A percentile compares a stretch with the other conserved stretches of the same genome.
phyloP scores from a whole-genome alignment of 1,140 invertebrate genomes.

The Lepidostoma basale region DNA sequence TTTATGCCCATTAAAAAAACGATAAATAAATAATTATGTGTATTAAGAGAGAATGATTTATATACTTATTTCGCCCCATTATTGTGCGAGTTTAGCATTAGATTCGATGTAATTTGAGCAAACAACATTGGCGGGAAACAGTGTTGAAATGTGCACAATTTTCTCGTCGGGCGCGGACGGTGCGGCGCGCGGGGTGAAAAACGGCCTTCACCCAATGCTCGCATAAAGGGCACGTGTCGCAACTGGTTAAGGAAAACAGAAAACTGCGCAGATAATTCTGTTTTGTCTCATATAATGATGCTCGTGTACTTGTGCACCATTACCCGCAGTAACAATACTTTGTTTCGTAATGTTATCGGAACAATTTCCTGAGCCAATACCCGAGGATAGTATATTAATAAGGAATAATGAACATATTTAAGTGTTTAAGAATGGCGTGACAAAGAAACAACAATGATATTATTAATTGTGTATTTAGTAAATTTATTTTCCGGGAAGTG shows the following conservation, averaged over 20 bases:
- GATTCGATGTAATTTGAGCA: too few species aligned
- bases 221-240: neutral
- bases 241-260: neutral
- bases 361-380: neutral
- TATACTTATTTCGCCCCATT: too few species aligned
- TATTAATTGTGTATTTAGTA: too few species aligned
- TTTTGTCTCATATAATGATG: neutral
- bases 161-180: neutral
- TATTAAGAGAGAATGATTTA: too few species aligned
- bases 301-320: too few species aligned
- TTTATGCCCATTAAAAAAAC: neutral
- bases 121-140: constrained; percentile 15
- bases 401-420: too few species aligned
- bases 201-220: constrained; percentile 18
- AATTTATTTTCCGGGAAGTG: too few species aligned
- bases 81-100: too few species aligned
- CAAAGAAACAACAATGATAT: too few species aligned
- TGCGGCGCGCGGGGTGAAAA: neutral
- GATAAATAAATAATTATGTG: neutral
- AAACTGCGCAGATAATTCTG: neutral
- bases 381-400: too few species aligned
- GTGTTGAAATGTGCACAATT: neutral
- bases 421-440: too few species aligned
- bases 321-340: neutral
- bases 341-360: neutral